These are phyloP conservation scores for Stichodactyla helianthus DNA, from an alignment of 64 coral and sea anemone species.

Conservation along the genomic window DNA sequence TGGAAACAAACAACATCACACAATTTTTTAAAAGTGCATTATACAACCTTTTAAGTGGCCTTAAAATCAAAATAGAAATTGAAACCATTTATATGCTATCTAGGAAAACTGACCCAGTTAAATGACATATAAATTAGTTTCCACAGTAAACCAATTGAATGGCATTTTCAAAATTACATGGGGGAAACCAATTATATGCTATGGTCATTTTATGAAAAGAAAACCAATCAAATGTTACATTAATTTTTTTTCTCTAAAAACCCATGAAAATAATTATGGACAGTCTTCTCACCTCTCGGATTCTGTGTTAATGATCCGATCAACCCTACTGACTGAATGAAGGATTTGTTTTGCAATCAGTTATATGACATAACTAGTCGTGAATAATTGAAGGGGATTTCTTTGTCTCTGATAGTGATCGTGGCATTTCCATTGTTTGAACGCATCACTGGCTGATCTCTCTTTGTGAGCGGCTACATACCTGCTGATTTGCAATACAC, in stretches of 20 bases:
- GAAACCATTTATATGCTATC: background rate
- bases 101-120: background rate
- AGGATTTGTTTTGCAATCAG: constrained; percentile 37
- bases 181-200: background rate
- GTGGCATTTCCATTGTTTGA: constrained; percentile 70
- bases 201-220: background rate
- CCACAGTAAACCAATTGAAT: background rate
- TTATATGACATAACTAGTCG: constrained; percentile 38
- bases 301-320: constrained; percentile 19
- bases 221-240: background rate
- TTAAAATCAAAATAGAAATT: background rate
- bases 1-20: constrained; percentile 24
- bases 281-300: constrained; percentile 25
- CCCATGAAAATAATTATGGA: background rate
- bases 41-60: background rate
- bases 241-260: background rate
- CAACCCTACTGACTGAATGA: constrained; percentile 30
- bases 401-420: constrained; percentile 50
- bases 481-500: constrained; percentile 9
- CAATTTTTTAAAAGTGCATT: background rate
- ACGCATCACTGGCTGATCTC: constrained; percentile 44
- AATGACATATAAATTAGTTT: constrained; percentile 4
- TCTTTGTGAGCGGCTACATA: constrained; percentile 3
- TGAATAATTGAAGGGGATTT: constrained; percentile 41
- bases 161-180: background rate